A percentile compares a stretch with the other conserved stretches of the same genome.
Evolutionary conservation across 2,797 vertebrate genomes (phyloP).

Genomic region (Buceros bicornis): DNA sequence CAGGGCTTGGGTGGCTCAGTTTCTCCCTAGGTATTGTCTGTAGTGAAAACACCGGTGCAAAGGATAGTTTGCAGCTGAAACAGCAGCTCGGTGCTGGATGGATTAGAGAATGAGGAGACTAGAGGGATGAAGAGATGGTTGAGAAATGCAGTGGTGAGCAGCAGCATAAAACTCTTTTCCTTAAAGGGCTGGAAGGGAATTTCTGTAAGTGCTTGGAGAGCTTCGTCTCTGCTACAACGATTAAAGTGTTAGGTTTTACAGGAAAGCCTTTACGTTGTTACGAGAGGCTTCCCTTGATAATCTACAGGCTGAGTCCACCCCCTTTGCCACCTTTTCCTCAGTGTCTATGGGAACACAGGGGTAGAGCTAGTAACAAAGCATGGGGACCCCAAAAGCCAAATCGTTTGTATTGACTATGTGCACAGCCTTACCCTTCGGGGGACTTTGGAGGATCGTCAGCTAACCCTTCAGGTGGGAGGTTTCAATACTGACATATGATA

Average conservation of each 20-base stretch:
- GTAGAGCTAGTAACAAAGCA: not conserved
- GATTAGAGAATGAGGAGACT: not conserved
- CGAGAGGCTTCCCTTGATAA: not conserved
- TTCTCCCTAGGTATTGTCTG: not conserved
- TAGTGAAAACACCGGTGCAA: not conserved
- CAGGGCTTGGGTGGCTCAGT: not conserved
- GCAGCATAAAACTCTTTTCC: not conserved
- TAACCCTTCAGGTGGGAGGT: not conserved
- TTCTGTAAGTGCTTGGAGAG: not conserved
- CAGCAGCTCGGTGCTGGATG: not conserved
- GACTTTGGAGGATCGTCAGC: not conserved
- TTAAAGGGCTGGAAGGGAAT: not conserved
- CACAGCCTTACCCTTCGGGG: not conserved
- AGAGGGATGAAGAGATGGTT: not conserved
- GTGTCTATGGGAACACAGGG: slow-evolving; percentile 12
- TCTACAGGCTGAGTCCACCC: not conserved
- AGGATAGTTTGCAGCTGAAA: not conserved
- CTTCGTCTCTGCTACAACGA: not conserved
- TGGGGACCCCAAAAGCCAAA: not conserved
- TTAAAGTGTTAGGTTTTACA: not conserved
- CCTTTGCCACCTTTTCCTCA: not conserved
- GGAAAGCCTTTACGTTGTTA: not conserved
- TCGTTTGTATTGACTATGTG: not conserved
- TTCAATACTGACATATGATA: not conserved
- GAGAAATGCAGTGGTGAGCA: not conserved